These are phyloP conservation scores for Octonoba sinensis DNA, from an alignment of 2,888 invertebrate genomes.

Conservation along the genomic window DNA sequence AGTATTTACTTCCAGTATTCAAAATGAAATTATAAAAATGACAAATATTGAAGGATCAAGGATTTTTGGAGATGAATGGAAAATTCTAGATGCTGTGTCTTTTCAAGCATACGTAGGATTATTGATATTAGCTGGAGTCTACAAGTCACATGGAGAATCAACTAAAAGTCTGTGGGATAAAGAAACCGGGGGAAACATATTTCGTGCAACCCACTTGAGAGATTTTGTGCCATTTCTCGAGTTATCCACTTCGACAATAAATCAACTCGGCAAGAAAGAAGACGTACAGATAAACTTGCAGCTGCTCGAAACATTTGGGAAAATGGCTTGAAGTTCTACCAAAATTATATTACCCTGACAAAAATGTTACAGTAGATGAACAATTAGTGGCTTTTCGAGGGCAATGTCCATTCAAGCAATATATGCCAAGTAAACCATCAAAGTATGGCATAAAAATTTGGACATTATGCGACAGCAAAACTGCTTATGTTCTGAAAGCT, in stretches of 20 bases:
- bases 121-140: conserved; percentile 20
- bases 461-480: not conserved
- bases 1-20: conserved; percentile 28
- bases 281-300: not conserved
- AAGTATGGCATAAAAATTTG: not conserved
- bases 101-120: conserved; percentile 28
- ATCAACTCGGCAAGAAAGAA: not conserved
- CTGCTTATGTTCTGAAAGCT: conserved; percentile 1
- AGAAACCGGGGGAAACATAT: conserved; percentile 13
- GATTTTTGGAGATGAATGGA: not conserved
- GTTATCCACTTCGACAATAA: not conserved
- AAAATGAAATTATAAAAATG: conserved; percentile 24
- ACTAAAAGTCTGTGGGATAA: conserved; percentile 19
- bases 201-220: not conserved
- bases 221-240: not conserved
- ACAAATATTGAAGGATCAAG: not conserved
- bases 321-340: too few relatives aligned
- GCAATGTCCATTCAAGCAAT: conserved; percentile 16
- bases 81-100: too few relatives aligned
- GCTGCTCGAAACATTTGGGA: not conserved
- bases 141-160: conserved; percentile 17
- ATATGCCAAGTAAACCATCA: conserved; percentile 2
- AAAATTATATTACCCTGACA: conserved; percentile 9
- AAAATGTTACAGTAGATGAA: conserved; percentile 19
- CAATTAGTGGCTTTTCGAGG: conserved; percentile 16